A percentile compares a stretch with the other conserved stretches of the same genome.
These are phyloP conservation scores for Epirrhoe alternata DNA, from an alignment of 2,888 invertebrate species.

Conservation along the genomic window DNA sequence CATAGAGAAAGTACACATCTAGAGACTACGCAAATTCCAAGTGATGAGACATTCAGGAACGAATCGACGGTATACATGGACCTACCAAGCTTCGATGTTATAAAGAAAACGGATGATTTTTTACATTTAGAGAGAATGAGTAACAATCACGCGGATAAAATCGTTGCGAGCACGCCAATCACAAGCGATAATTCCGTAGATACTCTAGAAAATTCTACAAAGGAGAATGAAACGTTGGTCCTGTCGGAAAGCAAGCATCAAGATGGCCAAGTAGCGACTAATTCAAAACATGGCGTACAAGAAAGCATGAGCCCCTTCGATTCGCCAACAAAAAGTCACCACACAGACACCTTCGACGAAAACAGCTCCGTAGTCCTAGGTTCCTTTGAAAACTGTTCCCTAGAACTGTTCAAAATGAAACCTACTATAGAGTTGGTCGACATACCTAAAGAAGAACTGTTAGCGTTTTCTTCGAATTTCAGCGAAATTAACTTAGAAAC, in stretches of 20 bases:
- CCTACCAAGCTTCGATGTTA: slow-evolving; percentile 63
- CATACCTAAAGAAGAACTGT: slow-evolving; percentile 76
- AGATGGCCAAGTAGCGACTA: slow-evolving; percentile 56
- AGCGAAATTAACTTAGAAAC: slow-evolving; percentile 80
- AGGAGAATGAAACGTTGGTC: slow-evolving; percentile 49
- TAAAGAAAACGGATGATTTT: slow-evolving; percentile 64
- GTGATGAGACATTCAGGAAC: slow-evolving; percentile 54
- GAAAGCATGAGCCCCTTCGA: slow-evolving; percentile 75
- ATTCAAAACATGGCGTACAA: slow-evolving; percentile 61
- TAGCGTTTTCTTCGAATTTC: slow-evolving; percentile 84
- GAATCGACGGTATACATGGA: slow-evolving; percentile 79
- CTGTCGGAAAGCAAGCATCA: slow-evolving; percentile 49
- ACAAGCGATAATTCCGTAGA: slow-evolving; percentile 64
- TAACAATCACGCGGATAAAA: slow-evolving; percentile 47
- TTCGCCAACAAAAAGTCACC: slow-evolving; percentile 77
- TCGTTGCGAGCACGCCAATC: slow-evolving; percentile 71
- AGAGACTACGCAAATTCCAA: slow-evolving; percentile 37
- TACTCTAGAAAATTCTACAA: slow-evolving; percentile 53
- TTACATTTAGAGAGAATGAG: slow-evolving; percentile 66
- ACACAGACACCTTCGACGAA: slow-evolving; percentile 77
- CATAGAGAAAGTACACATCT: slow-evolving; percentile 37
- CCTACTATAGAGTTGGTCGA: slow-evolving; percentile 69
- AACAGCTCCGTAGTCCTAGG: slow-evolving; percentile 85
- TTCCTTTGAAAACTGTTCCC: slow-evolving; percentile 83
- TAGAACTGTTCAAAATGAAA: slow-evolving; percentile 82